Evolutionary conservation across 2,888 invertebrate species (phyloP).

Genomic region (Oxycera nigricornis): DNA sequence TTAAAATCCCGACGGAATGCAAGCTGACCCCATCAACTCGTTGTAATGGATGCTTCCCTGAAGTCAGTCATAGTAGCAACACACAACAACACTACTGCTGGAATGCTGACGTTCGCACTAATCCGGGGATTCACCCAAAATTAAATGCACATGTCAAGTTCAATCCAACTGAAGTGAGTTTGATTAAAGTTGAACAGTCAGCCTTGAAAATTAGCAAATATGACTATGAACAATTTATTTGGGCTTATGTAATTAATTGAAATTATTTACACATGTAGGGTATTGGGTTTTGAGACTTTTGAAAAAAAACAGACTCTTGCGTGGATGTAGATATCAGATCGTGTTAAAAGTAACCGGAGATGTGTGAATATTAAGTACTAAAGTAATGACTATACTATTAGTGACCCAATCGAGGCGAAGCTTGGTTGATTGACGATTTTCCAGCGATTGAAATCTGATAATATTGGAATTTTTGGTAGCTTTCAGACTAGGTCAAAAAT

Average conservation of each 20-base stretch:
- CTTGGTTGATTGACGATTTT: too few species aligned
- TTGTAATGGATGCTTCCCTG: not conserved
- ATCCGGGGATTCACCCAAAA: conserved; percentile 10
- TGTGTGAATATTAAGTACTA: too few species aligned
- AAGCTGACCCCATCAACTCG: not conserved
- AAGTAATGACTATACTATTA: too few species aligned
- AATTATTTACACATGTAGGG: not conserved
- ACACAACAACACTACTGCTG: not conserved
- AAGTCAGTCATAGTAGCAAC: not conserved
- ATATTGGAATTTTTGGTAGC: too few species aligned
- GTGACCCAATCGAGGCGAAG: too few species aligned
- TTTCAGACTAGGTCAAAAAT: too few species aligned
- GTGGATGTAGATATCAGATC: too few species aligned
- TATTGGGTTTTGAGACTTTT: not conserved
- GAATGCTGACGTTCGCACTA: not conserved
- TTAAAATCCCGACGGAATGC: not conserved
- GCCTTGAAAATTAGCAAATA: not conserved
- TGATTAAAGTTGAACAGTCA: not conserved
- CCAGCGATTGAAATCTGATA: too few species aligned
- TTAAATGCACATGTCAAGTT: not conserved
- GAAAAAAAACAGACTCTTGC: too few species aligned
- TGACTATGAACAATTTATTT: not conserved
- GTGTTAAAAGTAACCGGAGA: too few species aligned
- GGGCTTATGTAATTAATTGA: not conserved
- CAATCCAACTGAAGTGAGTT: not conserved